phyloP scores from a whole-genome alignment of 64 coral and sea anemone species.

The Pachyseris speciosa region DNA sequence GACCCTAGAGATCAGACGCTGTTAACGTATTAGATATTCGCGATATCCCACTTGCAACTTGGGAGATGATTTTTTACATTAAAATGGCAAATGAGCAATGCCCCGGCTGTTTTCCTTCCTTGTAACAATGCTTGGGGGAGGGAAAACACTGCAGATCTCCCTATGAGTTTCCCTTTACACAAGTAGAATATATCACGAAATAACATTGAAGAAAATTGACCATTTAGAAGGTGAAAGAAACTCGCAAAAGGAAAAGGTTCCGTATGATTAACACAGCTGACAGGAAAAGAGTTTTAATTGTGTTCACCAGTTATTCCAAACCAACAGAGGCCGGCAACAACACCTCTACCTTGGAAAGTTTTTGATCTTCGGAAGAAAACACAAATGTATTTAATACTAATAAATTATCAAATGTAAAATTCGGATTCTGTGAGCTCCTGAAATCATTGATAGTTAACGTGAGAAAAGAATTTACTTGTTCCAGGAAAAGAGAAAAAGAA shows the following conservation, averaged over 20 bases:
- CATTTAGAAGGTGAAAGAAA: no score
- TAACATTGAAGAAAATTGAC: neutral
- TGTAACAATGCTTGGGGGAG: constrained; percentile 10
- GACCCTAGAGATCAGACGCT: neutral
- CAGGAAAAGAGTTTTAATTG: neutral
- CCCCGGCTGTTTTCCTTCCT: constrained; percentile 34
- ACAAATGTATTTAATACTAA: neutral
- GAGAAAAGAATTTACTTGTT: no score
- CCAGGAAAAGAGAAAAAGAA: neutral
- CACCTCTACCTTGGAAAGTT: neutral
- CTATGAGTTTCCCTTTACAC: neutral
- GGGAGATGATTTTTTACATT: neutral
- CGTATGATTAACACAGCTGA: neutral
- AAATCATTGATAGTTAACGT: no score
- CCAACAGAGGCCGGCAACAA: neutral
- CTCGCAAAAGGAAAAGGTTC: neutral
- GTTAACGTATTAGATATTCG: neutral
- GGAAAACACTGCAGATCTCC: neutral
- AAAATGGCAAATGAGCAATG: neutral
- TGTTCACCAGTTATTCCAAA: neutral
- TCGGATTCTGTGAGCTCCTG: no score
- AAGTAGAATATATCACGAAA: neutral
- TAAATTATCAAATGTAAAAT: neutral
- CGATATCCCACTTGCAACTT: neutral
- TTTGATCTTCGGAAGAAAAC: neutral